A percentile compares a stretch with the other conserved stretches of the same genome.
phyloP scores from a whole-genome alignment of 2,113 vertebrate genomes.

The Peromyscus leucopus region DNA sequence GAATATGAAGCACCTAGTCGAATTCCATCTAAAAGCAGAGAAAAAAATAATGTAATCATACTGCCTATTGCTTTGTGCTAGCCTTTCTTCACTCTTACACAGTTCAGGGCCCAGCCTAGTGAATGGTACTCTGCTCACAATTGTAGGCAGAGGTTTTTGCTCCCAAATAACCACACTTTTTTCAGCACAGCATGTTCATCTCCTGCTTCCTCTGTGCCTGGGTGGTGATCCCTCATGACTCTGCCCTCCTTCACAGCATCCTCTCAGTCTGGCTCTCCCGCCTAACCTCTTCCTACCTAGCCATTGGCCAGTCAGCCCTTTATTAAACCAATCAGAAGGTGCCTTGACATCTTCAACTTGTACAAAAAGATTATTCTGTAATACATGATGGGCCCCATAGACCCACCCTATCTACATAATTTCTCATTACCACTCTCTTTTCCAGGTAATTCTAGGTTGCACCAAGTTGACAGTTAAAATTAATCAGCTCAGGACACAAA shows the following conservation, averaged over 20 bases:
- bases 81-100: neutral
- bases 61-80: neutral
- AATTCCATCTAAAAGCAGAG: neutral
- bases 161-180: too few species aligned
- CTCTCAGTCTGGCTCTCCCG: too few species aligned
- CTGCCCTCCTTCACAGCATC: too few species aligned
- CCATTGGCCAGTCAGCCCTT: too few species aligned
- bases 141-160: too few species aligned
- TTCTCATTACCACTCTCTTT: neutral
- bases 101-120: neutral
- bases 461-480: neutral
- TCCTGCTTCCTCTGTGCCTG: too few species aligned
- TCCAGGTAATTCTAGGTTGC: neutral
- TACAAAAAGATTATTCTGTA: too few species aligned
- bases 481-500: neutral
- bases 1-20: neutral
- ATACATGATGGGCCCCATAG: neutral
- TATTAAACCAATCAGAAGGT: too few species aligned
- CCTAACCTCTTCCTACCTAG: too few species aligned
- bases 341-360: too few species aligned
- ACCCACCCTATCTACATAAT: neutral
- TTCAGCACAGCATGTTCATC: too few species aligned
- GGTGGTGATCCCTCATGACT: too few species aligned
- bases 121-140: neutral
- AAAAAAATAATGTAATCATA: neutral